A percentile compares a stretch with the other conserved stretches of the same genome.
Conservation (phyloP, 2,888 invertebrate genomes). For the Danaus chrysippus region DNA sequence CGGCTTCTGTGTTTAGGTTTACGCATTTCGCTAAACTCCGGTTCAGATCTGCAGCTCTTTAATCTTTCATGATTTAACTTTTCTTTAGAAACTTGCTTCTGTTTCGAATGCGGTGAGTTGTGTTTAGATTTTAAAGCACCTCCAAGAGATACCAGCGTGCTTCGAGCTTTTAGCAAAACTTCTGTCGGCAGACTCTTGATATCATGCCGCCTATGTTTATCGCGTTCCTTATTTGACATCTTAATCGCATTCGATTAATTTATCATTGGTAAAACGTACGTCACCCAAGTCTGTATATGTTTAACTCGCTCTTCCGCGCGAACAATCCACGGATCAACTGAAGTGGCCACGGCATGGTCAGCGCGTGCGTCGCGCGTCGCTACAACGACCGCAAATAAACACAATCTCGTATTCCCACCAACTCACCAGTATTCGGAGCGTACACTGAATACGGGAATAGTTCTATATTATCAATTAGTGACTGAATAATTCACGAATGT, state of each 20-base stretch:
- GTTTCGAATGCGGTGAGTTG: slow-evolving; percentile 47
- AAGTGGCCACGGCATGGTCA: slow-evolving; percentile 53
- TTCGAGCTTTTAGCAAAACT: slow-evolving; percentile 67
- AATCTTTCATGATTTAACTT: slow-evolving; percentile 64
- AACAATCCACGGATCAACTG: slow-evolving; percentile 60
- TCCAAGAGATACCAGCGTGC: slow-evolving; percentile 65
- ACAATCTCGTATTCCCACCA: slow-evolving; percentile 40
- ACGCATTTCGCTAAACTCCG: slow-evolving; percentile 60
- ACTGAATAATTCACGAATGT: slow-evolving; percentile 8
- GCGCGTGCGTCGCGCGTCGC: slow-evolving; percentile 63
- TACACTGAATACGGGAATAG: slow-evolving; percentile 17
- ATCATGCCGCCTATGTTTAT: slow-evolving; percentile 64
- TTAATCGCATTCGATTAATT: slow-evolving; percentile 40
- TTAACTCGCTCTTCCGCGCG: slow-evolving; percentile 52
- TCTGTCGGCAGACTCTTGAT: slow-evolving; percentile 71
- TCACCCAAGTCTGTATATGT: slow-evolving; percentile 26
- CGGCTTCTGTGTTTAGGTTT: slow-evolving; percentile 60
- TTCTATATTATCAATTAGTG: slow-evolving; percentile 15
- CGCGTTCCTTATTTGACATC: slow-evolving; percentile 66
- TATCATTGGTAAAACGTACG: slow-evolving; percentile 28
- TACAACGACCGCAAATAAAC: slow-evolving; percentile 71
- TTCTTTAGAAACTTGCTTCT: slow-evolving; percentile 70
- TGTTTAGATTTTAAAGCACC: slow-evolving; percentile 70
- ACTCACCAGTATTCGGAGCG: slow-evolving; percentile 8
- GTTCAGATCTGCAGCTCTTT: slow-evolving; percentile 62